A percentile compares a stretch with the other conserved stretches of the same genome.
Conservation (phyloP, 2,113 vertebrate genomes). For the Platysteira castanea region DNA sequence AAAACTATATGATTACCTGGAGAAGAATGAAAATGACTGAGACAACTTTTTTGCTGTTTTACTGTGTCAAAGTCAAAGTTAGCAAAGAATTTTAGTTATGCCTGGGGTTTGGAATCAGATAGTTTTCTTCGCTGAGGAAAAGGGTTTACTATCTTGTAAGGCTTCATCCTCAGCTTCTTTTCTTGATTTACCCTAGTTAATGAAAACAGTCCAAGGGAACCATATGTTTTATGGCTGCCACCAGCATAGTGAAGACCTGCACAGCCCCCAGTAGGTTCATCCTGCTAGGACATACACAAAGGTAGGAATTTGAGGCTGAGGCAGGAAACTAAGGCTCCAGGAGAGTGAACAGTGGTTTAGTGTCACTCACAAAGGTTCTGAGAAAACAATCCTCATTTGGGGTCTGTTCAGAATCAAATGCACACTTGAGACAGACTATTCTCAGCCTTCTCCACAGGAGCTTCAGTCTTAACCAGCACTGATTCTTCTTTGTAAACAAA, state of each 20-base stretch:
- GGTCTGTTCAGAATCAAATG: not conserved
- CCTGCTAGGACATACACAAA: not conserved
- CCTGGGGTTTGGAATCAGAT: not conserved
- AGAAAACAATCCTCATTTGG: not conserved
- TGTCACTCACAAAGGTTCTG: not conserved
- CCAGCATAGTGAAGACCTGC: not conserved
- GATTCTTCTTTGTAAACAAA: not conserved
- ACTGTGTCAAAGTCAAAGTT: not conserved
- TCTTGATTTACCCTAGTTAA: not conserved
- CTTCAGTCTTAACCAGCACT: not conserved
- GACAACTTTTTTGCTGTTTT: not conserved
- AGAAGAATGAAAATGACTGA: not conserved
- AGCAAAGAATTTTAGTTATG: not conserved
- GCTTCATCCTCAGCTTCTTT: not conserved
- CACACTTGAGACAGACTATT: not conserved
- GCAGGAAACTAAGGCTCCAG: not conserved
- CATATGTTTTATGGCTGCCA: not conserved
- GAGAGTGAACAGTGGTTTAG: not conserved
- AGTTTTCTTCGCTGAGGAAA: not conserved
- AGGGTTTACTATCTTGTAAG: too few relatives aligned
- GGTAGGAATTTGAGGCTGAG: not conserved
- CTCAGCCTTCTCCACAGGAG: not conserved
- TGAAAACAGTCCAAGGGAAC: not conserved
- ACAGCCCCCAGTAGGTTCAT: not conserved
- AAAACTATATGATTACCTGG: not conserved